These are phyloP conservation scores for Venusia cambrica DNA, from an alignment of 2,888 invertebrate species.

Conservation along the genomic window DNA sequence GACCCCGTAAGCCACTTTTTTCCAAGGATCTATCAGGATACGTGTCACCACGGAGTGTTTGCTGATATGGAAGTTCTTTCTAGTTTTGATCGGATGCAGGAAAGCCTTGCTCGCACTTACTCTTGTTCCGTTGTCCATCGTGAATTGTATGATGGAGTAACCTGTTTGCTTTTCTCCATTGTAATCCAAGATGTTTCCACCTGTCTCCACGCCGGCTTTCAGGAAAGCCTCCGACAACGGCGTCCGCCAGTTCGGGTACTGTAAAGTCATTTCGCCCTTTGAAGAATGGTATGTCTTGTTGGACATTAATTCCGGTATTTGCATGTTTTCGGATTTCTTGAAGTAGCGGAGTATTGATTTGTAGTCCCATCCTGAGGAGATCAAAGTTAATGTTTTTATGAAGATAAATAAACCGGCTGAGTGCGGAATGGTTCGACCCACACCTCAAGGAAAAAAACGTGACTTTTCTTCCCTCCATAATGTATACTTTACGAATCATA, in stretches of 20 bases:
- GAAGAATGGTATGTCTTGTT: slow-evolving; percentile 80
- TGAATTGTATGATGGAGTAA: slow-evolving; percentile 84
- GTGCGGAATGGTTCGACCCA: no score
- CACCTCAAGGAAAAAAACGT: no score
- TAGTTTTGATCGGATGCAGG: slow-evolving; percentile 78
- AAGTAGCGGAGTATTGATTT: slow-evolving; percentile 84
- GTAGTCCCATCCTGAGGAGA: slow-evolving; percentile 87
- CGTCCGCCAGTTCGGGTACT: slow-evolving; percentile 80
- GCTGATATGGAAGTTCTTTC: slow-evolving; percentile 83
- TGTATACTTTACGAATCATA: no score
- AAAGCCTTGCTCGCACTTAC: slow-evolving; percentile 88
- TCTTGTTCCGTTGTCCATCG: slow-evolving; percentile 84
- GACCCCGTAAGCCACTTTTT: slow-evolving; percentile 81
- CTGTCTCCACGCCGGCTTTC: slow-evolving; percentile 82
- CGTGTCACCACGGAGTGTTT: slow-evolving; percentile 81
- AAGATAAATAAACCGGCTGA: no score
- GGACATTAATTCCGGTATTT: slow-evolving; percentile 57
- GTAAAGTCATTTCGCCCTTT: slow-evolving; percentile 82
- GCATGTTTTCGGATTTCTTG: slow-evolving; percentile 85
- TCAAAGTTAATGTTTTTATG: no score
- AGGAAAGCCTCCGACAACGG: slow-evolving; percentile 82
- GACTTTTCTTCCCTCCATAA: no score
- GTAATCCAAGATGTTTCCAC: slow-evolving; percentile 83
- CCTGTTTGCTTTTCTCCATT: slow-evolving; percentile 85
- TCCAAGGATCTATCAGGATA: slow-evolving; percentile 75